A percentile compares a stretch with the other conserved stretches of the same genome.
These are phyloP conservation scores for Liparis tanakae DNA, from an alignment of 2,797 vertebrate species.

Conservation along the genomic window DNA sequence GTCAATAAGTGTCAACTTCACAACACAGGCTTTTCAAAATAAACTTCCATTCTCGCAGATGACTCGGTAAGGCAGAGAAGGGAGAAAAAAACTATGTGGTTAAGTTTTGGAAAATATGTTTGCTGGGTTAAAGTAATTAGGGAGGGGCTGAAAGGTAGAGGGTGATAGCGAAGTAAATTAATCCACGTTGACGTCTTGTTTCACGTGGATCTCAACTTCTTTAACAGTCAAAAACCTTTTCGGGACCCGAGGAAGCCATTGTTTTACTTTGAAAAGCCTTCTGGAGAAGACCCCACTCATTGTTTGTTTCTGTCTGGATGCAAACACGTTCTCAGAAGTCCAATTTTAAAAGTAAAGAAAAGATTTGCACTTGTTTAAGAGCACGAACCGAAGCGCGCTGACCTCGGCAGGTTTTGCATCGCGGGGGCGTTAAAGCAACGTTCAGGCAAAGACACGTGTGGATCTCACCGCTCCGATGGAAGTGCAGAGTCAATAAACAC, in stretches of 20 bases:
- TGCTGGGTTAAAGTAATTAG: too few relatives aligned
- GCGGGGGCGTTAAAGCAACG: too few relatives aligned
- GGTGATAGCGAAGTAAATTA: too few relatives aligned
- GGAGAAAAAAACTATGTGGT: too few relatives aligned
- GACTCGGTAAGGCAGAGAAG: too few relatives aligned
- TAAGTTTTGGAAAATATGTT: too few relatives aligned
- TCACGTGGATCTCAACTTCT: background rate
- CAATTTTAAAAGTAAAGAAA: constrained; percentile 3
- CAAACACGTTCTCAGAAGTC: constrained; percentile 18
- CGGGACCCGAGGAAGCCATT: constrained; percentile 27
- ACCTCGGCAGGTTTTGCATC: background rate
- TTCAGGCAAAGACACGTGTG: background rate
- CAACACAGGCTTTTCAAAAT: too few relatives aligned
- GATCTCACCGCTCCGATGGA: too few relatives aligned
- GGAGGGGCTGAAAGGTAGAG: too few relatives aligned
- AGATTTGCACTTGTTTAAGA: background rate
- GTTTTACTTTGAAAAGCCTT: constrained; percentile 2
- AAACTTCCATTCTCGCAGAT: too few relatives aligned
- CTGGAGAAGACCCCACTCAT: background rate
- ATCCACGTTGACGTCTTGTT: too few relatives aligned
- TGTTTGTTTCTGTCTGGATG: constrained; percentile 15
- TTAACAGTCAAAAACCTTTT: constrained; percentile 50
- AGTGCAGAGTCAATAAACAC: too few relatives aligned
- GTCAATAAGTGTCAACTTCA: background rate
- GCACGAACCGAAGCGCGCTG: constrained; percentile 2